Conservation (phyloP, 2,888 invertebrate genomes). For the Eucera pruinosa region DNA sequence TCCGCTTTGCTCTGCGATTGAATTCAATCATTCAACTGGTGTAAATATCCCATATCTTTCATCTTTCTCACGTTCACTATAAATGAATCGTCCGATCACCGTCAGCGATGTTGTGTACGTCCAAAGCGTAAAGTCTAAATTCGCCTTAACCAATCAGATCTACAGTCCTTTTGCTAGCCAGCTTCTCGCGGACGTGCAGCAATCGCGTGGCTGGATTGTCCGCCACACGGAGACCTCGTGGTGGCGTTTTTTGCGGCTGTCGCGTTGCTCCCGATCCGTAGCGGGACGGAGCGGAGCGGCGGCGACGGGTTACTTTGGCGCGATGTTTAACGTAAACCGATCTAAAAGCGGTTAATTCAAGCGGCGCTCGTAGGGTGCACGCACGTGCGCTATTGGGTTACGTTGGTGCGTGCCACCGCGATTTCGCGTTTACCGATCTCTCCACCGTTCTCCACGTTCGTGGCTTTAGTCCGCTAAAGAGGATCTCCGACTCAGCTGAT, state of each 20-base stretch:
- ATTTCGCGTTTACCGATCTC: conserved; percentile 66
- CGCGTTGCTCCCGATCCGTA: conserved; percentile 17
- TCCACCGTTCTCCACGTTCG: conserved; percentile 44
- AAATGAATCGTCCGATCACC: no score
- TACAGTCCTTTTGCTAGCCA: no score
- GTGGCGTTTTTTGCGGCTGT: conserved; percentile 18
- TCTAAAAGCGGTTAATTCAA: conserved; percentile 74
- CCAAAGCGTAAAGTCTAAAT: no score
- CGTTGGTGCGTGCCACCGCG: conserved; percentile 67
- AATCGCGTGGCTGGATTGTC: no score
- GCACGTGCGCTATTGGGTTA: conserved; percentile 73
- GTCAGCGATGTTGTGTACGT: no score
- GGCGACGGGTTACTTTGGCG: conserved; percentile 51
- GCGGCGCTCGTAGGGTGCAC: conserved; percentile 52
- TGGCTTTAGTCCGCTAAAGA: conserved; percentile 62
- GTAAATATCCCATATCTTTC: no score
- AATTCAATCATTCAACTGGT: no score
- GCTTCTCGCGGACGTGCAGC: no score
- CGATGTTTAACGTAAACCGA: conserved; percentile 74
- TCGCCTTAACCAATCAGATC: no score
- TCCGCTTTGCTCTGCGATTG: no score
- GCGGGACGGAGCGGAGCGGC: not conserved
- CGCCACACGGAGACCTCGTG: no score
- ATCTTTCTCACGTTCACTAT: no score
- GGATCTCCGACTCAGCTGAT: conserved; percentile 55